Evolutionary conservation across 2,888 invertebrate genomes (phyloP), one percentile per base, ranked within the genome.

Genomic region (Scaptodrosophila latifasciaeformis): DNA sequence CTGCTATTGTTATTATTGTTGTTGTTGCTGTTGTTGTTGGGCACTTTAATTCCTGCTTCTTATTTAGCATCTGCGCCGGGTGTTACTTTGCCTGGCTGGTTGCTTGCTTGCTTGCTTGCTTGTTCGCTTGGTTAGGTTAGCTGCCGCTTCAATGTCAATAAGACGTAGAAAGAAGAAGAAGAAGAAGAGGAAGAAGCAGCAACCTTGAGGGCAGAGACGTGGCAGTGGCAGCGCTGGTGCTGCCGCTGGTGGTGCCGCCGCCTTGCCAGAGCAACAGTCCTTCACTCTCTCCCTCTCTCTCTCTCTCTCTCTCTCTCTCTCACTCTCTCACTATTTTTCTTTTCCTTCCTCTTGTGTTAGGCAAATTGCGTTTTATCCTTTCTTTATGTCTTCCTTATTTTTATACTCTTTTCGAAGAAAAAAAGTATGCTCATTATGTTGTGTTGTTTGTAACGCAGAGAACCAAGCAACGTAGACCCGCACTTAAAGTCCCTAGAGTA

Each of bases 31-130:
- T n/a, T n/a, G n/a, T n/a, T 42, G 49, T 45, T 58, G 62, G 62
- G 67, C 71, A 71, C 63, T 71, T 70, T 71, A 68, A 71, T 71
- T 70, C 69, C 76, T 67, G 67, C 72, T 69, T 69, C 72, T 71
- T 74, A 67, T 75, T 70, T 76, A 76, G 65, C 75, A 76, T 78
- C 75, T 76, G 75, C 75, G 75, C 75, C 75, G 75, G 75, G 78
- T 76, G 75, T 76, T 78, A 62, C 66, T 57, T 46, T 55, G 1
- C 24, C 10, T 39, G 18, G 6, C 12, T 31, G 2, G 5, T n/a
- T 15, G n/a, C 39, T 39, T 15, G n/a, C 15, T 39, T 15, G 3
- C 7, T 39, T 17, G 15, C 15, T 7, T 39, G 13, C 3, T n/a
- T 17, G 10, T 39, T 39, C 10, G 13, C 2, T 30, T 30, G 31